Conservation (phyloP, 2,888 invertebrate genomes). For the Ophion slaviceki region DNA sequence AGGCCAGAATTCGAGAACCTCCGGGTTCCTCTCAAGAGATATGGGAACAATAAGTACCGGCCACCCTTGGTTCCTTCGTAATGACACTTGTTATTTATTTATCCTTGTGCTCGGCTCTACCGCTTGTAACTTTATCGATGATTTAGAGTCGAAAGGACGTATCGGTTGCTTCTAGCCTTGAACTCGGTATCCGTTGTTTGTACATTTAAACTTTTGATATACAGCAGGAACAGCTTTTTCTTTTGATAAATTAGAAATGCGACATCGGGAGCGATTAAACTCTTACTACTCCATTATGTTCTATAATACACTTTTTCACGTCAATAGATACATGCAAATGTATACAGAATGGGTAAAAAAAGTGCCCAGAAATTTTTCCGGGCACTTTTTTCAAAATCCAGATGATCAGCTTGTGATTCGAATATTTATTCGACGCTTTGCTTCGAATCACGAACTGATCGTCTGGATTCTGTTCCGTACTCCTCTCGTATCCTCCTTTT, state of each 20-base stretch:
- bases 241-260: not conserved
- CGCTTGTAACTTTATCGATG: not conserved
- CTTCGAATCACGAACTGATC: constrained; percentile 6
- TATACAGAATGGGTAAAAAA: no score
- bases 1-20: constrained; percentile 37
- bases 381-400: not conserved
- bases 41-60: constrained; percentile 32
- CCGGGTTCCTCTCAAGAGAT: constrained; percentile 30
- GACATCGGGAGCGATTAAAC: not conserved
- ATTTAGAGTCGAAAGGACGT: not conserved
- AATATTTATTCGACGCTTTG: not conserved
- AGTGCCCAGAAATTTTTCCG: not conserved
- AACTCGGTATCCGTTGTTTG: not conserved
- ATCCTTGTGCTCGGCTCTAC: constrained; percentile 8
- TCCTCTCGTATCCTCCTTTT: not conserved
- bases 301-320: no score
- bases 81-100: constrained; percentile 37
- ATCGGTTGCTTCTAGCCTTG: not conserved
- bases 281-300: not conserved
- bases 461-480: not conserved
- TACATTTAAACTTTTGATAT: constrained; percentile 5
- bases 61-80: constrained; percentile 19
- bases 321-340: no score
- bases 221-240: not conserved
- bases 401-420: constrained; percentile 3